A percentile compares a stretch with the other conserved stretches of the same genome.
phyloP scores from a whole-genome alignment of 2,888 invertebrate species.

The Exocentrus adspersus region DNA sequence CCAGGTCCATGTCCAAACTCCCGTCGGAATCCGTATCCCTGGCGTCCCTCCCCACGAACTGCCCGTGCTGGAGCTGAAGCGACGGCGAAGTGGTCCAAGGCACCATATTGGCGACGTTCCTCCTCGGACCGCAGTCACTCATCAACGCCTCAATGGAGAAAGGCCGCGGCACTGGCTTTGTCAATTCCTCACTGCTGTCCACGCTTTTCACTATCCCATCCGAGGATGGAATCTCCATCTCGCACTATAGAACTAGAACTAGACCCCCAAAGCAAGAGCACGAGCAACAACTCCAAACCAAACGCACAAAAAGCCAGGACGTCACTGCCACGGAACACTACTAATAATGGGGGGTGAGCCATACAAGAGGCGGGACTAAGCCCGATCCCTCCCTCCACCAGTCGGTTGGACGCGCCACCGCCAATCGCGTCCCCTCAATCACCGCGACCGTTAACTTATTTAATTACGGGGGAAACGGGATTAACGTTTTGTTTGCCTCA shows the following conservation, averaged over 20 bases:
- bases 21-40: constrained; percentile 61
- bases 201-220: constrained; percentile 45
- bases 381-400: constrained; percentile 39
- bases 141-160: constrained; percentile 74
- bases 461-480: constrained; percentile 45
- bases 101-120: constrained; percentile 36
- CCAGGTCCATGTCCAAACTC: constrained; percentile 61
- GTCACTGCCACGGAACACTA: constrained; percentile 40
- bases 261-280: too few relatives aligned
- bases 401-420: constrained; percentile 28
- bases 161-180: constrained; percentile 67
- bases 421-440: constrained; percentile 42
- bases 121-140: constrained; percentile 59
- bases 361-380: constrained; percentile 44
- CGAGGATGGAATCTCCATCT: constrained; percentile 50
- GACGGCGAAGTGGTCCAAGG: constrained; percentile 50
- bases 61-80: constrained; percentile 29
- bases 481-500: constrained; percentile 34
- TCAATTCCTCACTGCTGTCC: constrained; percentile 46
- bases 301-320: constrained; percentile 43
- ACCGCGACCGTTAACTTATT: constrained; percentile 36
- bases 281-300: constrained; percentile 18
- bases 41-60: constrained; percentile 34
- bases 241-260: background rate
- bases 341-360: constrained; percentile 21